Evolutionary conservation across 2,113 vertebrate species (phyloP).

Genomic region (Microtus oregoni): DNA sequence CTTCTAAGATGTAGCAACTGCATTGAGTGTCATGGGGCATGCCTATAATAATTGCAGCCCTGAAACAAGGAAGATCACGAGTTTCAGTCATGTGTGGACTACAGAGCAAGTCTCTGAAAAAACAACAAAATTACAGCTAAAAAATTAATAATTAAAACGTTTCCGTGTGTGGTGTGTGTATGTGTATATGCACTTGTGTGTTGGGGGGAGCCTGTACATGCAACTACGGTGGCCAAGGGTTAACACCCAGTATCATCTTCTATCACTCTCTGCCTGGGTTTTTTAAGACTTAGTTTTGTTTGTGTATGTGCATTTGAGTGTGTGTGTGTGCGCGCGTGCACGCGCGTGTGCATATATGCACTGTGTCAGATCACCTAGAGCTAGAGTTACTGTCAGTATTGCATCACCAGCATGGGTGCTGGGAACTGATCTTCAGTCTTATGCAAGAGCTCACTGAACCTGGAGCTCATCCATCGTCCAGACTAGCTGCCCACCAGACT

Average conservation of each 20-base stretch:
- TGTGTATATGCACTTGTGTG: background rate
- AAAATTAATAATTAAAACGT: background rate
- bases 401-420: background rate
- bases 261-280: background rate
- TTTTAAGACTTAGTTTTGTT: background rate
- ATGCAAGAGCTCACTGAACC: background rate
- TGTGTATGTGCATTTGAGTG: background rate
- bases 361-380: background rate
- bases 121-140: background rate
- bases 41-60: background rate
- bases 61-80: background rate
- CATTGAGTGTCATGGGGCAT: background rate
- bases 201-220: background rate
- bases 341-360: background rate
- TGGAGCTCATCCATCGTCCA: background rate
- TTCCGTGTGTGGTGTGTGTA: background rate
- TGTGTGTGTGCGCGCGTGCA: background rate
- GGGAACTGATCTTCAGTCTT: no score
- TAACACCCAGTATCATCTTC: background rate
- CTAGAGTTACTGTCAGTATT: background rate
- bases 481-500: background rate
- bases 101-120: background rate
- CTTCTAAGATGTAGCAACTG: conserved; percentile 6
- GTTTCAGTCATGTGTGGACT: background rate
- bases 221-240: no score